These are phyloP conservation scores for Craterocephalus amniculus DNA, from an alignment of 2,797 vertebrate species.

Conservation along the genomic window DNA sequence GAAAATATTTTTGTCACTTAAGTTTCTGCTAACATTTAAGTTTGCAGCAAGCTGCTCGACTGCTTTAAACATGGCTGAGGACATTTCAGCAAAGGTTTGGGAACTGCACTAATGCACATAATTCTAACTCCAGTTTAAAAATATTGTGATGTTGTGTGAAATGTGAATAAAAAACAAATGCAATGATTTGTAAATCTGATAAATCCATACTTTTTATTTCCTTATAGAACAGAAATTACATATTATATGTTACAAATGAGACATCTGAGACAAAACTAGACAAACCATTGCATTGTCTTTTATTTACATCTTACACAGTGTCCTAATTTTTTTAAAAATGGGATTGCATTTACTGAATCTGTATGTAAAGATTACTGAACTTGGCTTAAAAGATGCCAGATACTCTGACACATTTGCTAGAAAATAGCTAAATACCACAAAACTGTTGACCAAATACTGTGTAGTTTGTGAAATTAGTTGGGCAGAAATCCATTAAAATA, in stretches of 20 bases:
- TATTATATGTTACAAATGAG: too few relatives aligned
- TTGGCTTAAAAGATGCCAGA: not conserved
- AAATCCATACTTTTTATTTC: not conserved
- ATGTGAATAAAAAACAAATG: not conserved
- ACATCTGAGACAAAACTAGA: too few relatives aligned
- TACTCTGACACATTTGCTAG: not conserved
- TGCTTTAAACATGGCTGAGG: not conserved
- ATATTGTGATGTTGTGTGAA: not conserved
- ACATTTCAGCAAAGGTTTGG: not conserved
- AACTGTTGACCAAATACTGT: not conserved
- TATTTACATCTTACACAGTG: too few relatives aligned
- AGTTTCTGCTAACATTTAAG: conserved; percentile 23
- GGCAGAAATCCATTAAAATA: not conserved
- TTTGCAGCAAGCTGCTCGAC: conserved; percentile 1
- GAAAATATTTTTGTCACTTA: too few relatives aligned
- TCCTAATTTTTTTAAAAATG: not conserved
- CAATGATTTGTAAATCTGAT: not conserved
- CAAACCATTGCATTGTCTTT: too few relatives aligned
- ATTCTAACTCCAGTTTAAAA: not conserved
- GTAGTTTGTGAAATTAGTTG: not conserved
- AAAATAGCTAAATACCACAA: not conserved
- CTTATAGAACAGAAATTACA: not conserved
- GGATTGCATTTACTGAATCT: not conserved
- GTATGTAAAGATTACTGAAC: not conserved
- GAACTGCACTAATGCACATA: not conserved